A percentile compares a stretch with the other conserved stretches of the same genome.
Evolutionary conservation across 2,888 invertebrate species (phyloP).

Genomic region (Chouioia cunea): DNA sequence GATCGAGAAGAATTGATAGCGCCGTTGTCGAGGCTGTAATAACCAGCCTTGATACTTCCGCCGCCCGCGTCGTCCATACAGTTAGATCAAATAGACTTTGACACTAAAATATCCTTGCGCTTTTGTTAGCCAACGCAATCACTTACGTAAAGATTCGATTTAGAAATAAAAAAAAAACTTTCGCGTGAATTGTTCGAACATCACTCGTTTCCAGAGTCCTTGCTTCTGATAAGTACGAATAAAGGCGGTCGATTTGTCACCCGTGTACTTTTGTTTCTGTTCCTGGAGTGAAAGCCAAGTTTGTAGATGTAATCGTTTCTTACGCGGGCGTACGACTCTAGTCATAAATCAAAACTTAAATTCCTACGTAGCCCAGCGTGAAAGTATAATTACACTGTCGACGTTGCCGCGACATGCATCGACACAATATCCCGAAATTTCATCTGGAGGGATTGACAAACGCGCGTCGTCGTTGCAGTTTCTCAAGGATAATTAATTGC

Average conservation of each 20-base stretch:
- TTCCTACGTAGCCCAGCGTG: background rate
- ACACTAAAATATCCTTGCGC: background rate
- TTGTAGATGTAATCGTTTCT: slow-evolving; percentile 1
- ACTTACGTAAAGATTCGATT: slow-evolving; percentile 28
- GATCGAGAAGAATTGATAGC: background rate
- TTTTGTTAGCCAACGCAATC: background rate
- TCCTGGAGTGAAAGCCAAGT: slow-evolving; percentile 26
- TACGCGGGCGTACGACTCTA: background rate
- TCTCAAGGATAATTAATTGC: slow-evolving; percentile 28
- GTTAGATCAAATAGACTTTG: slow-evolving; percentile 14
- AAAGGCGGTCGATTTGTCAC: no score
- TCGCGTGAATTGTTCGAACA: slow-evolving; percentile 1
- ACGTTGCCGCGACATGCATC: background rate
- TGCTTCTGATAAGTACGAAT: slow-evolving; percentile 16
- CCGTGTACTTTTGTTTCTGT: background rate
- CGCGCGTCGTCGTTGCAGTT: background rate
- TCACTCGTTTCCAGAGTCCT: no score
- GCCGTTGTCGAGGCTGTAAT: background rate
- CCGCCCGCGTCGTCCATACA: background rate
- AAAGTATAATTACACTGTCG: slow-evolving; percentile 6
- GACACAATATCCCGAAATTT: background rate
- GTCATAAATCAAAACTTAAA: slow-evolving; percentile 20
- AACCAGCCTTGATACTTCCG: slow-evolving; percentile 37
- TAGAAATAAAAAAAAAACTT: slow-evolving; percentile 11
- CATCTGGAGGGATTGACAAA: slow-evolving; percentile 14